Conservation (phyloP, 2,113 vertebrate genomes). For the Prionailurus viverrinus region DNA sequence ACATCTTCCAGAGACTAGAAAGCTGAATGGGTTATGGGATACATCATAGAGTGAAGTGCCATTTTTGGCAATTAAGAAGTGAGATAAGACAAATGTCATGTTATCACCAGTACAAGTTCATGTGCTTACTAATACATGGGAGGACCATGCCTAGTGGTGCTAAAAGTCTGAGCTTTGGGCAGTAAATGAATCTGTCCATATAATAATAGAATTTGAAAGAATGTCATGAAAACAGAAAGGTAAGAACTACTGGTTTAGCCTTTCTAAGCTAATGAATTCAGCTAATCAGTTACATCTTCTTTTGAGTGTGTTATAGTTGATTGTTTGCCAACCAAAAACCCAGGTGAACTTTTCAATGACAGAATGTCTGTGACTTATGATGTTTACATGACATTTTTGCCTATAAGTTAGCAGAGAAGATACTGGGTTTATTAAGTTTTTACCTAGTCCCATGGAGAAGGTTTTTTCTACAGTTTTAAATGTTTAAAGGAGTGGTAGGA, state of each 20-base stretch:
- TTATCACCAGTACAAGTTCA: neutral
- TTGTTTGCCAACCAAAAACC: neutral
- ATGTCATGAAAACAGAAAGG: neutral
- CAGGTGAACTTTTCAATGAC: neutral
- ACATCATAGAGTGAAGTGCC: neutral
- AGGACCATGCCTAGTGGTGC: neutral
- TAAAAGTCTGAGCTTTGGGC: neutral
- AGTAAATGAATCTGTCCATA: neutral
- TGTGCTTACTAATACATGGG: neutral
- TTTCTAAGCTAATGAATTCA: conserved; percentile 19
- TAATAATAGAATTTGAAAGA: neutral
- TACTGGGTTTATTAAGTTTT: neutral
- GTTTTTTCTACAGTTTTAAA: neutral
- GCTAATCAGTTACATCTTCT: neutral
- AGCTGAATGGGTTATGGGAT: neutral
- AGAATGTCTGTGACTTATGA: neutral
- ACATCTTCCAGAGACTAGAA: neutral
- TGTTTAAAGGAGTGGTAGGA: neutral
- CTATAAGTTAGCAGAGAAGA: neutral
- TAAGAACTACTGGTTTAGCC: neutral
- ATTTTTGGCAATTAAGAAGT: conserved; percentile 43
- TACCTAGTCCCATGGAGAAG: neutral
- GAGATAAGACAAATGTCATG: neutral
- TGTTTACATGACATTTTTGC: neutral
- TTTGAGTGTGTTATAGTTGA: neutral